Evolutionary conservation across 2,113 vertebrate species (phyloP), one percentile per base, ranked within the genome.

Genomic region (Apodemus speciosus): DNA sequence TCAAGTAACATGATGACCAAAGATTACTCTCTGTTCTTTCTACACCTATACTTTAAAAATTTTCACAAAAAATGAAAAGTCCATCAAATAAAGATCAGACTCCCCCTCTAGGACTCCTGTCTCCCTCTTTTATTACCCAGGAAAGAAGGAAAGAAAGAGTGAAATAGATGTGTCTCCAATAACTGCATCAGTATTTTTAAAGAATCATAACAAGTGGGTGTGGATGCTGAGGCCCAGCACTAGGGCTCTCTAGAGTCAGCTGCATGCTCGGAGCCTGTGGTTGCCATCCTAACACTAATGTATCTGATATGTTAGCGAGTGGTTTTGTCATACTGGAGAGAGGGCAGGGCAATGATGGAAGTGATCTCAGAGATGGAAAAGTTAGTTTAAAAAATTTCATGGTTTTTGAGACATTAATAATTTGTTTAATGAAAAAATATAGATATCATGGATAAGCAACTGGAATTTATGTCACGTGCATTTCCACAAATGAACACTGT

Each of bases 11-110:
- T 86, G 81, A 38, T 35, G 9, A 35, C 77, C 32, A 85, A 93
- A 97, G 56, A 58, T 60, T 62, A 49, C 69, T 91, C 86, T 88
- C 91, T 96, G 92, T 95, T 95, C 72, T 94, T 66, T 93, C 73
- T 68, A 14, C 7, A 86, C 23, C n/a, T 7, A 43, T 88, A 51
- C 38, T 90, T 92, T 9, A 89, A 9, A 53, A 76, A 9, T 3
- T 15, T 5, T 3, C 23, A 40, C 64, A 11, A 20, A 76, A 73
- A 76, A 58, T n/a, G 14, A 89, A 83, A 81, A 38, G 0, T 2
- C 15, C 16, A 9, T 6, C 43, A 77, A 30, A 4, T 35, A 9
- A 60, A 71, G 7, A 13, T 30, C 30, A 60, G 43, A 53, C 11
- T 21, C 27, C 9, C 30, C 69, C 32, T n/a, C 51, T 43, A 35